Percentiles rank a stretch among this genome's conserved stretches.
These are phyloP conservation scores for Dermolepida albohirtum DNA, from an alignment of 2,888 invertebrate species.

Conservation along the genomic window DNA sequence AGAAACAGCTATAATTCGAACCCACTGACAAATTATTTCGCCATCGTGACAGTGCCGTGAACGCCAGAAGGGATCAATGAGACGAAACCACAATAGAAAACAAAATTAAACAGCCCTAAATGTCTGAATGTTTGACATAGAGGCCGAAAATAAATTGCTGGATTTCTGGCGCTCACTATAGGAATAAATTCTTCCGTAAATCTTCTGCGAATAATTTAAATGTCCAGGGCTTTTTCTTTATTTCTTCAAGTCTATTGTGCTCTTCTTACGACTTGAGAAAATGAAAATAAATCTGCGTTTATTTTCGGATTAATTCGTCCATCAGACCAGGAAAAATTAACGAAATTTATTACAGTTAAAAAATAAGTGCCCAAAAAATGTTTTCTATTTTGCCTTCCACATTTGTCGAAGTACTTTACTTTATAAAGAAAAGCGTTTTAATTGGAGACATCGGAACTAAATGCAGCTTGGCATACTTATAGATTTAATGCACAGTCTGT, in stretches of 20 bases:
- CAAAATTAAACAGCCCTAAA: slow-evolving; percentile 8
- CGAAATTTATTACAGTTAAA: slow-evolving; percentile 12
- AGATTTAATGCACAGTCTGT: too few species aligned
- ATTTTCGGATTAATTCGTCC: slow-evolving; percentile 30
- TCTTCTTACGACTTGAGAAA: background rate
- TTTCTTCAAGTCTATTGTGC: slow-evolving; percentile 8
- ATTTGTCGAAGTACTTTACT: too few species aligned
- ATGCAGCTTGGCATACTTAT: too few species aligned
- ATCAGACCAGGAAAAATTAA: slow-evolving; percentile 11
- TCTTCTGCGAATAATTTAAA: slow-evolving; percentile 17
- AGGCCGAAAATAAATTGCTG: slow-evolving; percentile 3
- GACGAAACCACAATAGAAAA: slow-evolving; percentile 17
- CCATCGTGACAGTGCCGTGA: background rate
- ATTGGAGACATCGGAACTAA: too few species aligned
- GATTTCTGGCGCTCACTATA: background rate
- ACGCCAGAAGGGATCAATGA: background rate
- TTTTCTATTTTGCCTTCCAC: too few species aligned
- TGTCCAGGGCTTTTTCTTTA: background rate
- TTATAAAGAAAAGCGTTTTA: too few species aligned
- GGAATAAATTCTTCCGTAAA: too few species aligned
- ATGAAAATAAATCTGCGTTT: slow-evolving; percentile 23
- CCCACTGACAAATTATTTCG: slow-evolving; percentile 8
- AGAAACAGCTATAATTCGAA: background rate
- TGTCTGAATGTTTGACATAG: slow-evolving; percentile 2
- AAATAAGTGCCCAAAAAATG: too few species aligned